Evolutionary conservation across 1,140 invertebrate genomes (phyloP).

Genomic region (Halesus radiatus): DNA sequence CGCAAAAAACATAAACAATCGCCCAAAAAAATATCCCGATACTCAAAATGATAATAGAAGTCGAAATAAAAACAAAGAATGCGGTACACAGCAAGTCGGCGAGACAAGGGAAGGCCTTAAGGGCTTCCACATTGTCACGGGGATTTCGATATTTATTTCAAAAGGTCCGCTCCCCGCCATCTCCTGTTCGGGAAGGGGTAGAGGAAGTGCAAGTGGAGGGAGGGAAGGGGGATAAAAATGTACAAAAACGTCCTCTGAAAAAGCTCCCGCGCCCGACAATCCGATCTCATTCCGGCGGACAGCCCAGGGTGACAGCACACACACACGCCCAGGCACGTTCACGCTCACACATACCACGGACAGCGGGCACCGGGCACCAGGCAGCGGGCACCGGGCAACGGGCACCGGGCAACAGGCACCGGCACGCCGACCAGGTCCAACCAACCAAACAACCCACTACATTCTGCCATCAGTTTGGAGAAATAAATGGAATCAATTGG

Average conservation of each 20-base stretch:
- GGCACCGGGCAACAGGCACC: neutral
- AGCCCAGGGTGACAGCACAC: conserved; percentile 53
- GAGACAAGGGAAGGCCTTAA: conserved; percentile 43
- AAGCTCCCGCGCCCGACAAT: conserved; percentile 55
- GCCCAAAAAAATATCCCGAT: conserved; percentile 51
- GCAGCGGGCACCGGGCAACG: neutral
- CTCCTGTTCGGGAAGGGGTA: neutral
- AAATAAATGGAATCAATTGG: conserved; percentile 39
- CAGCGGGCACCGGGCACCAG: neutral
- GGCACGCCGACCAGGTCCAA: no score
- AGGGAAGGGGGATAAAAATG: conserved; percentile 44
- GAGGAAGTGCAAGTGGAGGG: neutral
- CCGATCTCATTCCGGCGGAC: conserved; percentile 56
- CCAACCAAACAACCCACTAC: neutral
- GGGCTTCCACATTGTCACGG: conserved; percentile 42
- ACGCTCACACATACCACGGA: conserved; percentile 30
- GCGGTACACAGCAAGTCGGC: conserved; percentile 40
- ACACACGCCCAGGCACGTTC: neutral
- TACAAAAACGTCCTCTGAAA: conserved; percentile 53
- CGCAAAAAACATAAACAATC: conserved; percentile 56
- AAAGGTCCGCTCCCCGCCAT: conserved; percentile 25
- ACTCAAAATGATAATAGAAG: conserved; percentile 58
- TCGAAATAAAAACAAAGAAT: conserved; percentile 57
- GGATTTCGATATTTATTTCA: conserved; percentile 33
- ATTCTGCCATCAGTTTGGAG: conserved; percentile 27